Evolutionary conservation across 1,140 invertebrate genomes (phyloP), one percentile per base, ranked within the genome.

Genomic region (Diorhabda elongata): DNA sequence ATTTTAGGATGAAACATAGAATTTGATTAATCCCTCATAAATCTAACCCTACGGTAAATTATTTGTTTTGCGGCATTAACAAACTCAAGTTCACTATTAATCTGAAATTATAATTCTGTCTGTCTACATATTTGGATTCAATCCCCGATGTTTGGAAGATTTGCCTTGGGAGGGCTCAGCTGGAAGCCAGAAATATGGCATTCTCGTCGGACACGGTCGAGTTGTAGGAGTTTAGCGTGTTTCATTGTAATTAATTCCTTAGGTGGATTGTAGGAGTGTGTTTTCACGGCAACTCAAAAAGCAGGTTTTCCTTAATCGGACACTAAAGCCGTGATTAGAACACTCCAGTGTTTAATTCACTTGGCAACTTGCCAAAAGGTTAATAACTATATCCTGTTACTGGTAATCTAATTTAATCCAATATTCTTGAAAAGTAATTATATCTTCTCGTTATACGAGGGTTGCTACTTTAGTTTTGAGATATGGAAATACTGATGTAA

Each of bases 181-280:
- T 52, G 6, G 47, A 52, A 2, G 47, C 6, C n/a, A 52, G 47
- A n/a, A 52, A 52, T n/a, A n/a, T 52, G 61, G 43, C 42, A 62
- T 62, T 62, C 43, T 42, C 58, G 58, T 6, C 41, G 5, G 6
- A 5, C 7, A 44, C 7, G 42, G 42, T 7, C 42, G 9, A 11
- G 8, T 43, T 3, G 47, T 8, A n/a, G n/a, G 47, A n/a, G 41
- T 59, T n/a, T 43, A 43, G 61, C 7, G 41, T 44, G 43, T 62
- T 62, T 62, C 61, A 43, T 4, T n/a, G 61, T 43, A 62, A 62
- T 62, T 62, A 62, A 62, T 62, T 44, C n/a, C 43, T 7, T n/a
- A 62, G 61, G 43, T 62, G 61, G 44, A 62, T 62, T 43, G 61
- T 62, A 43, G 61, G 61, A 42, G n/a, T 43, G 41, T 62, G 61